phyloP scores from a whole-genome alignment of 2,113 vertebrate genomes.

The Phaethon lepturus region DNA sequence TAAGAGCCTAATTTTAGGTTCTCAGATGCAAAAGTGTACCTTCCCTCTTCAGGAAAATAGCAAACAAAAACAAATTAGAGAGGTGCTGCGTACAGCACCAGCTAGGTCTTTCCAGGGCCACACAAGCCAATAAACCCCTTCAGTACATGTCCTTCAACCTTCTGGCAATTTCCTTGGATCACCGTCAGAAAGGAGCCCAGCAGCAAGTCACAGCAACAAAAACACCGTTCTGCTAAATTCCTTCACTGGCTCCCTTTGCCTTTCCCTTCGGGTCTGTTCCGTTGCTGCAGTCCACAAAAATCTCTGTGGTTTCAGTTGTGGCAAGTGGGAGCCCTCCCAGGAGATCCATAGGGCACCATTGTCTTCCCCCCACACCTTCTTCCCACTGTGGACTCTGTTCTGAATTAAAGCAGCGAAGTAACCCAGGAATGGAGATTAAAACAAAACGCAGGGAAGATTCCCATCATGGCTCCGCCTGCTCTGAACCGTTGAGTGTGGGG shows the following conservation, averaged over 20 bases:
- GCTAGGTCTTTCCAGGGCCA: background rate
- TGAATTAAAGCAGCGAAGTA: background rate
- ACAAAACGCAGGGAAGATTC: background rate
- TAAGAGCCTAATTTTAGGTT: background rate
- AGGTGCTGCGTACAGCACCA: background rate
- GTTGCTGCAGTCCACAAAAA: background rate
- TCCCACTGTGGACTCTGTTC: background rate
- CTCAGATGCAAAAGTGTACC: background rate
- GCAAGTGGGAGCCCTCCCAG: background rate
- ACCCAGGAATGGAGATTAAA: accelerated
- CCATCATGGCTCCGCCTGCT: background rate
- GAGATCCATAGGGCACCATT: background rate
- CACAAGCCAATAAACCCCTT: background rate
- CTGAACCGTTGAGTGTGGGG: accelerated
- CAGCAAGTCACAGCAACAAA: background rate
- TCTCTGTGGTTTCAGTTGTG: background rate
- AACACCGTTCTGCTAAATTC: background rate
- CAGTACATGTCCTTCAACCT: accelerated
- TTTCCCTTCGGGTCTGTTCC: background rate
- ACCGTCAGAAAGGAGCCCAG: background rate
- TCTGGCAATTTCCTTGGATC: background rate
- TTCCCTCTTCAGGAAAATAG: background rate
- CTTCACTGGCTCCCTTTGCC: background rate
- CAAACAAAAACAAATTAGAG: background rate
- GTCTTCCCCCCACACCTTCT: background rate